Evolutionary conservation across 2,113 vertebrate species (phyloP).

Genomic region (Podilymbus podiceps): DNA sequence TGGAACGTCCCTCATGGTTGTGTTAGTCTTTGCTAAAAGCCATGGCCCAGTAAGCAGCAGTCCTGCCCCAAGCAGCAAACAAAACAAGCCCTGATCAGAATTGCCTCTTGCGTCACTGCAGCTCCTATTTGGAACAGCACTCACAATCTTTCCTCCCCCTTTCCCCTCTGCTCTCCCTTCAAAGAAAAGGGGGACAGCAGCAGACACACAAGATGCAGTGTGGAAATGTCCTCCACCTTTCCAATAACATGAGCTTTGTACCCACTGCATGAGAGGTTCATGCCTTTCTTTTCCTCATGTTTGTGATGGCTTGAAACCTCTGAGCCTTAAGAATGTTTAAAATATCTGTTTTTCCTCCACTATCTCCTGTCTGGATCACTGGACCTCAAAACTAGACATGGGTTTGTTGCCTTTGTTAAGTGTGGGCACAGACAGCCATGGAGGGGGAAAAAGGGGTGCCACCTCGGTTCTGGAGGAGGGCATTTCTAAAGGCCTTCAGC

Average conservation of each 20-base stretch:
- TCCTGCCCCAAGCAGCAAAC: not conserved
- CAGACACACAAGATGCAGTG: not conserved
- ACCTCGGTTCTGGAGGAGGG: not conserved
- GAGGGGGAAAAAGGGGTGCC: not conserved
- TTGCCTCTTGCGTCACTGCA: not conserved
- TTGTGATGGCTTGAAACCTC: not conserved
- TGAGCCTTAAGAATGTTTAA: not conserved
- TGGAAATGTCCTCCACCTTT: not conserved
- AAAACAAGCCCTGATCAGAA: not conserved
- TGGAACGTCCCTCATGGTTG: not conserved
- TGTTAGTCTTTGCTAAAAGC: not conserved
- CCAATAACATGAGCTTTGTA: not conserved
- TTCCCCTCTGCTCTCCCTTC: not conserved
- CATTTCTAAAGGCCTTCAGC: not conserved
- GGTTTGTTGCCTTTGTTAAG: not conserved
- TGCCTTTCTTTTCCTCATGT: not conserved
- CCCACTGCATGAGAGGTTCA: not conserved
- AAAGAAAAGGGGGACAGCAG: not conserved
- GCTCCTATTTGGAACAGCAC: not conserved
- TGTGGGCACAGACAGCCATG: not conserved
- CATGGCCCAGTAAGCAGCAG: not conserved
- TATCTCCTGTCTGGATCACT: not conserved
- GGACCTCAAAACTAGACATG: not conserved
- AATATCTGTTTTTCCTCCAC: not conserved
- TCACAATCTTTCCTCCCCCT: not conserved